Evolutionary conservation across 2,113 vertebrate species (phyloP), one percentile per base, ranked within the genome.

Genomic region (Seriola rivoliana): DNA sequence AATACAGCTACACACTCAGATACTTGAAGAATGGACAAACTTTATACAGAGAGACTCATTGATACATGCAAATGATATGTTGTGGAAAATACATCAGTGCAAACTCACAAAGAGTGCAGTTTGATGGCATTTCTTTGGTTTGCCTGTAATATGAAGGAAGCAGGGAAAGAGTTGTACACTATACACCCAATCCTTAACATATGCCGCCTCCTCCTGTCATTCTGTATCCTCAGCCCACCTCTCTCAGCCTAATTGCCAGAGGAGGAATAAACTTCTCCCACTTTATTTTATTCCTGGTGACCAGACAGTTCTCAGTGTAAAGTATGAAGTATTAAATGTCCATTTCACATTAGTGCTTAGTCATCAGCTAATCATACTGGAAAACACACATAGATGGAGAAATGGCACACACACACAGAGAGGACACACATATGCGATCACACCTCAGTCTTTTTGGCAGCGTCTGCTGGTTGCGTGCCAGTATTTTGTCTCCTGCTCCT

Each of bases 371-470:
- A 32, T 50, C 46, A 48, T 19, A 42, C 34, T 40, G 14, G 17
- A 70, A 57, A 21, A 63, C 50, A 25, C 67, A 55, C 36, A 40
- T 73, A 48, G 32, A 40, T 5, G 3, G 50, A 65, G 58, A 34
- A 40, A 46, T 40, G 57, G 17, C 65, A 64, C 65, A 44, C 68
- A 7, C 46, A 55, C 7, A 17, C 6, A 34, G 21, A 67, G 10
- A 19, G 48, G 38, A 67, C 13, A 23, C 19, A 25, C 23, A 42
- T 8, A 25, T 74, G 23, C 55, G 64, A 58, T 86, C 75, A 75
- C 86, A 87, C 81, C 50, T 91, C 74, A 25, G 84, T 55, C 36
- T 75, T 42, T 69, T 82, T 93, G 91, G 84, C 88, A 85, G 83
- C 9, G 55, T 70, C 69, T 69, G 48, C 68, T 90, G 89, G 84